A percentile compares a stretch with the other conserved stretches of the same genome.
Conservation (phyloP, 53 echinoderm and acorn worm species). For the Holothuria leucospilota region DNA sequence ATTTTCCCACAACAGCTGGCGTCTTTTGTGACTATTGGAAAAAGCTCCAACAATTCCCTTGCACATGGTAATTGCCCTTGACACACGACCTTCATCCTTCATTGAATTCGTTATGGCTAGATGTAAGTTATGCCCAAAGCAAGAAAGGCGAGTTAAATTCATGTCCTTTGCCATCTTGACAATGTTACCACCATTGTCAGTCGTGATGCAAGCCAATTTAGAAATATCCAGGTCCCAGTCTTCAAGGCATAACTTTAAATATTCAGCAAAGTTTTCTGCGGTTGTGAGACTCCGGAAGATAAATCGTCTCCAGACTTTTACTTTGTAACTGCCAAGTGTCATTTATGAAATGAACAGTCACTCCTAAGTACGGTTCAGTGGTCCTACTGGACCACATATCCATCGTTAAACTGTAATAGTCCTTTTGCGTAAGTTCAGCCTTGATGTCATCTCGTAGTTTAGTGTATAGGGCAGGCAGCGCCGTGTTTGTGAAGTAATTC, state of each 20-base stretch:
- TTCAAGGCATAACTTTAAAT: background rate
- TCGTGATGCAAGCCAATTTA: constrained; percentile 14
- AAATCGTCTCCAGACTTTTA: background rate
- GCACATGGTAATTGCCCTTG: constrained; percentile 18
- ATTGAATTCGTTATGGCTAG: constrained; percentile 27
- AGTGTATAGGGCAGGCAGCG: constrained; percentile 26
- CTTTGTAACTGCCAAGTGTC: constrained; percentile 20
- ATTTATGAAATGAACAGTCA: constrained; percentile 30
- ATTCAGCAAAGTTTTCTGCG: constrained; percentile 29
- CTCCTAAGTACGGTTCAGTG: background rate
- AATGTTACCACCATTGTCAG: constrained; percentile 18
- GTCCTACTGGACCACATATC: constrained; percentile 32
- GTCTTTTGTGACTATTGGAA: background rate
- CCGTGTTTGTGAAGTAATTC: background rate
- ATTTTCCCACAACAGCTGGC: background rate
- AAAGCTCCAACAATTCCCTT: constrained; percentile 15
- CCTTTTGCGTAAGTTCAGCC: constrained; percentile 1
- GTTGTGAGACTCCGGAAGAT: constrained; percentile 31
- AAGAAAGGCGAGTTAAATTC: background rate
- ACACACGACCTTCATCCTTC: constrained; percentile 3
- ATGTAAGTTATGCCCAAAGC: too few species aligned
- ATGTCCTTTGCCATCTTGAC: constrained; percentile 36
- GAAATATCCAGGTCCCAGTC: constrained; percentile 31
- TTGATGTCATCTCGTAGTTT: background rate
- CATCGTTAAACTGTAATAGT: constrained; percentile 9